These are phyloP conservation scores for Rhagophthalmus giganteus DNA, from an alignment of 2,888 invertebrate genomes.

Conservation along the genomic window DNA sequence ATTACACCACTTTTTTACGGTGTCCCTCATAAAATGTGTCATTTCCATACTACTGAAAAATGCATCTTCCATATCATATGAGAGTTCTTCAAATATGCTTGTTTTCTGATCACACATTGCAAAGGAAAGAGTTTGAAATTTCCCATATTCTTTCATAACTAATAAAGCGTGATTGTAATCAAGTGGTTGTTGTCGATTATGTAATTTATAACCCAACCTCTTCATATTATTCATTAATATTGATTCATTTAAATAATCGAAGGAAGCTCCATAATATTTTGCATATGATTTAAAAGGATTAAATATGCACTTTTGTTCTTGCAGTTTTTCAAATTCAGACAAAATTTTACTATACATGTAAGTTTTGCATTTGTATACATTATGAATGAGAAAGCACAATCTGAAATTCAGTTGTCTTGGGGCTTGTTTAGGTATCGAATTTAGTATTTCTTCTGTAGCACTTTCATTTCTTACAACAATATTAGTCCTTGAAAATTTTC, in stretches of 20 bases:
- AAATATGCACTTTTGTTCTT: conserved; percentile 13
- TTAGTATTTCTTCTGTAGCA: no score
- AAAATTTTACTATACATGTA: conserved; percentile 28
- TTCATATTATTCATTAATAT: conserved; percentile 41
- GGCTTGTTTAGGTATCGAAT: conserved; percentile 44
- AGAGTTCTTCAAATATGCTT: conserved; percentile 33
- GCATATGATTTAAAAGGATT: conserved; percentile 30
- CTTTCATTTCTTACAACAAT: no score
- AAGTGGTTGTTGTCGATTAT: conserved; percentile 31
- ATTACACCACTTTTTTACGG: conserved; percentile 3
- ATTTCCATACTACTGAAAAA: conserved; percentile 31
- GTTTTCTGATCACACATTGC: conserved; percentile 39
- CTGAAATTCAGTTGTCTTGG: conserved; percentile 34
- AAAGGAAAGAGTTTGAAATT: conserved; percentile 42
- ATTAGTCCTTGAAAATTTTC: no score
- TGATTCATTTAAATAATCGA: conserved; percentile 34
- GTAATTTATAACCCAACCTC: conserved; percentile 36
- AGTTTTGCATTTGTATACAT: conserved; percentile 40
- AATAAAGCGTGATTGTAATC: conserved; percentile 40
- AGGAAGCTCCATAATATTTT: conserved; percentile 23
- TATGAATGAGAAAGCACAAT: conserved; percentile 33
- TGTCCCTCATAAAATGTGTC: background rate
- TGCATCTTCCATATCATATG: conserved; percentile 24
- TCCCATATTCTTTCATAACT: conserved; percentile 41
- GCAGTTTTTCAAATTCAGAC: conserved; percentile 21